Conservation (phyloP, 23 tunicate genomes). For the Halocynthia aurantium region DNA sequence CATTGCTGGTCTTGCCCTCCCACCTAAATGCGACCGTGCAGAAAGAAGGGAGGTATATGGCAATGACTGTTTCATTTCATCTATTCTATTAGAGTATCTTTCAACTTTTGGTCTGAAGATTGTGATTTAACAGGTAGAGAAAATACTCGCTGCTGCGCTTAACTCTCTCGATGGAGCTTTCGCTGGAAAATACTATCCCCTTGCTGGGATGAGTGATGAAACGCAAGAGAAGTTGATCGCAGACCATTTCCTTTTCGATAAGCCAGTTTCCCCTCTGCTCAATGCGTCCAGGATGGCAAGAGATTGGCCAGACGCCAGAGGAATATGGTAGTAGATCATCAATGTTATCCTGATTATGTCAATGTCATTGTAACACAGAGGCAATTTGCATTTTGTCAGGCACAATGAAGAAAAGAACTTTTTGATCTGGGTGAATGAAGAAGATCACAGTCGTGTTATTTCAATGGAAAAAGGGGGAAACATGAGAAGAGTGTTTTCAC, state of each 20-base stretch:
- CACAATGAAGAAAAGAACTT: conserved; percentile 79
- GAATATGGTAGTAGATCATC: conserved; percentile 49
- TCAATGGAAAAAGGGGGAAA: conserved; percentile 86
- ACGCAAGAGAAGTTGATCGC: conserved; percentile 69
- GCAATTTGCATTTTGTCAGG: conserved; percentile 22
- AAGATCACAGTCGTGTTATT: conserved; percentile 83
- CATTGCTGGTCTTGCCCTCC: conserved; percentile 69
- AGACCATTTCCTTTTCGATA: conserved; percentile 79
- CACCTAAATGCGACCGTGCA: conserved; percentile 82
- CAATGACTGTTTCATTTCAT: neutral
- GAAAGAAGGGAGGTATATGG: conserved; percentile 62
- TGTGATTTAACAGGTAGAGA: conserved; percentile 36
- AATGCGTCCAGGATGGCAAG: conserved; percentile 75
- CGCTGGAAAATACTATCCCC: conserved; percentile 65
- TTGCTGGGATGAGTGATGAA: conserved; percentile 74
- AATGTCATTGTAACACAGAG: neutral
- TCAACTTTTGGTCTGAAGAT: neutral
- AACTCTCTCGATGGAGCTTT: conserved; percentile 50
- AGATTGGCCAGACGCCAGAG: conserved; percentile 86
- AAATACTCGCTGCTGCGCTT: conserved; percentile 37
- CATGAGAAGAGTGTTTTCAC: conserved; percentile 65
- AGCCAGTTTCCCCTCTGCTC: conserved; percentile 82
- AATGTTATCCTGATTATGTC: neutral
- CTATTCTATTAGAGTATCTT: neutral
- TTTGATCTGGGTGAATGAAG: conserved; percentile 79